These are phyloP conservation scores for Cybosia mesomella DNA, from an alignment of 2,888 invertebrate genomes.

Conservation along the genomic window DNA sequence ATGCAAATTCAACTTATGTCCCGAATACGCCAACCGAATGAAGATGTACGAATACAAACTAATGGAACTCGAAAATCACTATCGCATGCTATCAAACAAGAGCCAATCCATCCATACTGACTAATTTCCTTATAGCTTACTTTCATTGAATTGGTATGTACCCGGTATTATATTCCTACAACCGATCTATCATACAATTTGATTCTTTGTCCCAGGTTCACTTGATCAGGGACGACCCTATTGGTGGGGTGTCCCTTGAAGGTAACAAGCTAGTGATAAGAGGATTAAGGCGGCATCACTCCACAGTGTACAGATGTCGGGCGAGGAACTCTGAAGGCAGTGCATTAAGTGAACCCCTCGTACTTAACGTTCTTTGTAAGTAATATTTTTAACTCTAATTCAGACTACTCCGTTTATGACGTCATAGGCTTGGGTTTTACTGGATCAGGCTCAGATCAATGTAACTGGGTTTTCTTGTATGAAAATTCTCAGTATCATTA, in stretches of 20 bases:
- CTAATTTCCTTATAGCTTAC: too few species aligned
- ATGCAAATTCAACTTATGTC: too few species aligned
- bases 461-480: not conserved
- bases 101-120: too few species aligned
- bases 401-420: not conserved
- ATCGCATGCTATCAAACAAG: too few species aligned
- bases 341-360: conserved; percentile 91
- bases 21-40: too few species aligned
- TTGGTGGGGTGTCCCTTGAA: conserved; percentile 89
- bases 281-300: conserved; percentile 89
- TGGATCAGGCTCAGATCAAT: not conserved
- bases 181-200: not conserved
- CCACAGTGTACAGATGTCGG: conserved; percentile 93
- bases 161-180: not conserved
- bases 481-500: not conserved
- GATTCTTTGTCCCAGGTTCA: conserved; percentile 84
- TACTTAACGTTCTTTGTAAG: conserved; percentile 93
- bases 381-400: conserved; percentile 48
- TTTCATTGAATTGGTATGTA: not conserved
- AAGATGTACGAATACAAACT: too few species aligned
- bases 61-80: too few species aligned
- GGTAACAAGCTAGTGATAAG: conserved; percentile 90
- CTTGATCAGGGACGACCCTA: conserved; percentile 89
- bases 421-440: not conserved
- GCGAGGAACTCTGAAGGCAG: conserved; percentile 94